Conservation (phyloP, 1,140 invertebrate genomes). For the Leguminivora glycinivorella region DNA sequence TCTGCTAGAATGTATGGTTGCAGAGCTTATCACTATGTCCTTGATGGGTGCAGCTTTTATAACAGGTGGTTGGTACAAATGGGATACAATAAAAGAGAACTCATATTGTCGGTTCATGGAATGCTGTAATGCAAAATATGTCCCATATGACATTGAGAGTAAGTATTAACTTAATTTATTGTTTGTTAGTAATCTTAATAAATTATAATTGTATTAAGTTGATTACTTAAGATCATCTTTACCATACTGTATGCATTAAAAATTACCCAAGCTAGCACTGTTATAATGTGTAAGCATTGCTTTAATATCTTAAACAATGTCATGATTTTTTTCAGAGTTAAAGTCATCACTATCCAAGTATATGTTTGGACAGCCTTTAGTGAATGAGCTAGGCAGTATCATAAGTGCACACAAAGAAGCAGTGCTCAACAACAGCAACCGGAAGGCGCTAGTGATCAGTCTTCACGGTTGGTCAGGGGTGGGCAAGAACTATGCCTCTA, state of each 20-base stretch:
- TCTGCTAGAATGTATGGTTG: constrained; percentile 5
- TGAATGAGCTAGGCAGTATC: constrained; percentile 76
- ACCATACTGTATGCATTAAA: no score
- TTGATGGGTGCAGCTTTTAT: constrained; percentile 44
- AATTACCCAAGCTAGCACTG: no score
- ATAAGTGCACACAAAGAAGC: constrained; percentile 78
- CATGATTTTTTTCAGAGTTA: constrained; percentile 60
- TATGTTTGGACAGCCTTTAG: constrained; percentile 86
- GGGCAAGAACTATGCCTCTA: constrained; percentile 93
- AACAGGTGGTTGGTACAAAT: constrained; percentile 57
- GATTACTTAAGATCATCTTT: no score
- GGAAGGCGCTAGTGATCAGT: constrained; percentile 86
- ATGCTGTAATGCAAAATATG: constrained; percentile 64
- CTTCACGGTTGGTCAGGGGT: constrained; percentile 90
- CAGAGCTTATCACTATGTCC: constrained; percentile 47
- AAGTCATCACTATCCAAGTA: constrained; percentile 54
- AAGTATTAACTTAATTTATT: constrained; percentile 34
- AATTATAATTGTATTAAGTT: no score
- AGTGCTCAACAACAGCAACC: constrained; percentile 76
- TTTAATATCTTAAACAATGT: no score
- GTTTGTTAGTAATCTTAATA: neutral
- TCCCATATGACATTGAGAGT: constrained; percentile 67
- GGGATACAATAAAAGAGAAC: constrained; percentile 58
- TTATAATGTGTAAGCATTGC: neutral
- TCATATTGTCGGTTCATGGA: constrained; percentile 62